Evolutionary conservation across 2,888 invertebrate species (phyloP).

Genomic region (Anticlea derivata): DNA sequence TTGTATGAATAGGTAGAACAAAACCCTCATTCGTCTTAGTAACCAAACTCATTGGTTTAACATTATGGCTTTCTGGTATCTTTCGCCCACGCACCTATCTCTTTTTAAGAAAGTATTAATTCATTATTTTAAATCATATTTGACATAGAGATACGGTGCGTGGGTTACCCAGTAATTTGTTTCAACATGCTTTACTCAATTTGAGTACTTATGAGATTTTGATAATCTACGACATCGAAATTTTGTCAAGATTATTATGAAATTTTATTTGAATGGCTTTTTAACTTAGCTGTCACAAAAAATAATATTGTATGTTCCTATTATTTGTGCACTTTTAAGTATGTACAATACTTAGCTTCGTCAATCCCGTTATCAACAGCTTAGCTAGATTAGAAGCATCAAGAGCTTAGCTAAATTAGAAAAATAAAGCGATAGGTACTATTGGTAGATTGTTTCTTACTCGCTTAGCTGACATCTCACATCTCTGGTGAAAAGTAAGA

Average conservation of each 20-base stretch:
- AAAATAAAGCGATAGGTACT: too few relatives aligned
- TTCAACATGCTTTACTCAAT: constrained; percentile 23
- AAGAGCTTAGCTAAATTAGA: too few relatives aligned
- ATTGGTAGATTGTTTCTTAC: too few relatives aligned
- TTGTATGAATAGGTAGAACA: too few relatives aligned
- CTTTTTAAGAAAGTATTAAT: constrained; percentile 40
- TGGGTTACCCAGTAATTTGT: constrained; percentile 39
- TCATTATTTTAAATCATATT: constrained; percentile 48
- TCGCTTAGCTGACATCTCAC: too few relatives aligned
- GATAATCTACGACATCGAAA: background rate
- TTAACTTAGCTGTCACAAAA: background rate
- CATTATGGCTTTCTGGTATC: background rate
- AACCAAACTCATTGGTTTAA: background rate
- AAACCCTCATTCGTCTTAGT: too few relatives aligned
- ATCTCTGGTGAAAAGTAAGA: too few relatives aligned
- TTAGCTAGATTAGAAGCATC: too few relatives aligned
- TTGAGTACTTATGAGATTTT: background rate
- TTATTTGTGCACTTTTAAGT: too few relatives aligned
- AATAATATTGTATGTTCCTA: background rate
- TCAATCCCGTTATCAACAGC: too few relatives aligned
- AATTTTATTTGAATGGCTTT: constrained; percentile 1
- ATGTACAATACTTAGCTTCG: too few relatives aligned
- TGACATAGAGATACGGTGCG: constrained; percentile 43
- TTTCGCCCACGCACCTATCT: constrained; percentile 10
- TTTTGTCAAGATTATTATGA: constrained; percentile 9